Evolutionary conservation across 2,888 invertebrate genomes (phyloP), one percentile per base, ranked within the genome.

Genomic region (Mesopsocus fuscifrons): DNA sequence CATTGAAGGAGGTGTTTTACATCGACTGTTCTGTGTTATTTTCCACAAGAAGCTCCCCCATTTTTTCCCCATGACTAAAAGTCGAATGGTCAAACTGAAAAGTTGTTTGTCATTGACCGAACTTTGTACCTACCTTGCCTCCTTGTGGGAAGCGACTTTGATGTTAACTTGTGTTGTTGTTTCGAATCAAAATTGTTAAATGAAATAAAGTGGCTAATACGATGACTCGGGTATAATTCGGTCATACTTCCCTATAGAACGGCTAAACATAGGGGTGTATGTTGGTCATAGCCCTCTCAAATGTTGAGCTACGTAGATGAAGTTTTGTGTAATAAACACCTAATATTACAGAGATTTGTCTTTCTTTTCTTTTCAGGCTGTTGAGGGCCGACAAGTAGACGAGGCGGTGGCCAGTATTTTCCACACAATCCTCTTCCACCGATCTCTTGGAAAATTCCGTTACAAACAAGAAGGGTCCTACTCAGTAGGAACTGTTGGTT

Each of bases 401-500:
- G 91, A 91, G 62, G 88, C 85, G 34, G 81, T 89, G 38, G 79
- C 85, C 41, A 81, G 84, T 60, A 77, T 91, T 54, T 89, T 91
- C 63, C 89, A 91, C 65, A 88, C 88, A 40, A 81, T 91, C 41
- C 69, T 91, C 42, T 88, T 91, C 60, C 87, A 91, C 62, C 75
- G 91, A 48, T 80, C 84, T 46, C 71, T 83, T 52, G 91, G 91
- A 47, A 91, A 91, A 71, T 95, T 94, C 66, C 77, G 81, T 45
- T 97, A 92, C 66, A 85, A 81, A 61, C 80, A 80, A 58, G 92
- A 94, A 63, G 85, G 83, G 54, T 87, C 82, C 62, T 98, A 95
- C 63, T 87, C 91, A 17, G 84, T 97, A 52, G 94, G 95, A 41
- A 88, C 92, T 1, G 75, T 98, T 43, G 94, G 95, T 49, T 87